Evolutionary conservation across 2,888 invertebrate species (phyloP).

Genomic region (Harmothoe impar): DNA sequence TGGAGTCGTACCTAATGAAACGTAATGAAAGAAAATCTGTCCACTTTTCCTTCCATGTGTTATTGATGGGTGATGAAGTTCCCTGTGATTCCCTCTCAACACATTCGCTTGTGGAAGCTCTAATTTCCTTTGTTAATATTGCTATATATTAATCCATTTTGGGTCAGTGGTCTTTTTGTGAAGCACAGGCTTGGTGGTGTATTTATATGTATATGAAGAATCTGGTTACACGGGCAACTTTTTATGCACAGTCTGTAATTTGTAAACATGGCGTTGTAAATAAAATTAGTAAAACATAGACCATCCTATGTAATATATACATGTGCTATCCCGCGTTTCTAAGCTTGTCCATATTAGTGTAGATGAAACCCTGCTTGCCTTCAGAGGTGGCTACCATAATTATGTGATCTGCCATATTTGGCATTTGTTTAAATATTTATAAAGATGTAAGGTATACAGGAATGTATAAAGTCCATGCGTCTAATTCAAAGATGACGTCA

Average conservation of each 20-base stretch:
- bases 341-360: neutral
- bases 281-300: neutral
- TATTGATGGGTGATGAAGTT: neutral
- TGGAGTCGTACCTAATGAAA: neutral
- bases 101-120: neutral
- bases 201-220: neutral
- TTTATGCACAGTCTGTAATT: neutral
- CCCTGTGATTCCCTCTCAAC: neutral
- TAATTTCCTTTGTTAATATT: neutral
- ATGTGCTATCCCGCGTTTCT: neutral
- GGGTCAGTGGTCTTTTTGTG: neutral
- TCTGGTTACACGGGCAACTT: neutral
- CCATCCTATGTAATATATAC: neutral
- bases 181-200: neutral
- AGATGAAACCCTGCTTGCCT: conserved; percentile 2
- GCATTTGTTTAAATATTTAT: conserved; percentile 5
- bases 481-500: neutral
- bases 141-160: neutral
- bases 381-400: neutral
- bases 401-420: neutral
- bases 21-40: neutral
- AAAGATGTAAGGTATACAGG: neutral
- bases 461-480: neutral
- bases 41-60: conserved; percentile 14
- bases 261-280: neutral